phyloP scores from a whole-genome alignment of 2,113 vertebrate species.

The Redunca redunca region DNA sequence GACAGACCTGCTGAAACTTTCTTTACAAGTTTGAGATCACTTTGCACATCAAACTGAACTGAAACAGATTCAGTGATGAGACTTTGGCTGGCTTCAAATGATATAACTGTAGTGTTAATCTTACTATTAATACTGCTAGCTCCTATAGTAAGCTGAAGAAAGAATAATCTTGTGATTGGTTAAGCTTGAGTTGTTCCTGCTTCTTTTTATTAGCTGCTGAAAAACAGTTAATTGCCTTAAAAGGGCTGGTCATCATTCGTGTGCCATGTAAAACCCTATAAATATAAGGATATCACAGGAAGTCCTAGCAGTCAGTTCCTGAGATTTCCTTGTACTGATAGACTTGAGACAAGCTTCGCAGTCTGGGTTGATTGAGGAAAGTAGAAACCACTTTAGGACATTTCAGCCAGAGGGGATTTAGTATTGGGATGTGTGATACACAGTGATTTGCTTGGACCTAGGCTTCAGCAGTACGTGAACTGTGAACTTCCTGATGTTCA shows the following conservation, averaged over 20 bases:
- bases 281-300: not conserved
- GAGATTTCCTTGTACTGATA: not conserved
- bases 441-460: not conserved
- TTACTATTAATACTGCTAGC: not conserved
- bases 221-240: not conserved
- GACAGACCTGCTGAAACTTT: not conserved
- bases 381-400: not conserved
- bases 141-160: not conserved
- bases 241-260: not conserved
- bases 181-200: fast-evolving
- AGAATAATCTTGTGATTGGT: fast-evolving
- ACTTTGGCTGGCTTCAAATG: not conserved
- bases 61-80: not conserved
- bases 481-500: too few species aligned
- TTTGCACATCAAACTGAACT: not conserved
- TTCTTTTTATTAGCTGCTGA: not conserved
- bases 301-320: not conserved
- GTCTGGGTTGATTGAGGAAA: not conserved
- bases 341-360: not conserved
- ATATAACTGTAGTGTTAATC: not conserved
- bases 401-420: not conserved
- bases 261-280: not conserved
- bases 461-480: too few species aligned
- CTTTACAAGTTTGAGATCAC: not conserved
- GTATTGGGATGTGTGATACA: not conserved